Evolutionary conservation across 2,797 vertebrate genomes (phyloP), one percentile per base, ranked within the genome.

Genomic region (Neomorphus geoffroyi): DNA sequence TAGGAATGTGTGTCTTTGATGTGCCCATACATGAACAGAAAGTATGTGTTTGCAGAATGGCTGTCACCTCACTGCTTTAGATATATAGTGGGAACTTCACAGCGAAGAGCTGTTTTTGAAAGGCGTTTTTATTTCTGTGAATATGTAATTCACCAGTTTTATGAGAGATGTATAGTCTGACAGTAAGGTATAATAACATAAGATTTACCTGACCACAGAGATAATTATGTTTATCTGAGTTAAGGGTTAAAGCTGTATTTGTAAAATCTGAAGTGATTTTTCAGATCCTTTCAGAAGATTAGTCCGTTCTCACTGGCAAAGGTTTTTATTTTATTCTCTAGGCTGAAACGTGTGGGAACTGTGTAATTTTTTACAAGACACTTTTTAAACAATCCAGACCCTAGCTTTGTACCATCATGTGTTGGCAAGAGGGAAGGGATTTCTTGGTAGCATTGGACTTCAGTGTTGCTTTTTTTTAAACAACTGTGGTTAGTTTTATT

Each of bases 141-240:
- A 18, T 65, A 15, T 0, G 0, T 79, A 61, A 33, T 72, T 89
- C 21, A 27, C 26, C 14, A 57, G 33, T 13, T 30, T 87, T 66
- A 26, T 37, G 23, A 79, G 50, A 30, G 33, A 41, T 23, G 1
- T 65, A 1, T 24, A 56, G 26, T 56, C 62, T 75, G 70, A 91
- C 58, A 89, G 37, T 53, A 75, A 84, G 33, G 9, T 67, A 65
- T 8, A 46, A 57, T 81, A 83, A 71, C 15, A 5, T 33, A 73
- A 62, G 32, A 53, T 66, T 84, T 88, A 78, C 35, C 56, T 92
- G 35, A 80, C 83, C 86, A 80, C 77, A 62, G 64, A 80, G 30
- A 48, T 80, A 92, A 74, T 70, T 75, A 79, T 64, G 18, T 65
- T 81, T 80, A 53, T 57, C 22, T 33, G 39, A 67, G 53, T 82